Base-by-base conservation (phyloP, 2,888 invertebrate species). In the Lepetodrilus schrolli region DNA sequence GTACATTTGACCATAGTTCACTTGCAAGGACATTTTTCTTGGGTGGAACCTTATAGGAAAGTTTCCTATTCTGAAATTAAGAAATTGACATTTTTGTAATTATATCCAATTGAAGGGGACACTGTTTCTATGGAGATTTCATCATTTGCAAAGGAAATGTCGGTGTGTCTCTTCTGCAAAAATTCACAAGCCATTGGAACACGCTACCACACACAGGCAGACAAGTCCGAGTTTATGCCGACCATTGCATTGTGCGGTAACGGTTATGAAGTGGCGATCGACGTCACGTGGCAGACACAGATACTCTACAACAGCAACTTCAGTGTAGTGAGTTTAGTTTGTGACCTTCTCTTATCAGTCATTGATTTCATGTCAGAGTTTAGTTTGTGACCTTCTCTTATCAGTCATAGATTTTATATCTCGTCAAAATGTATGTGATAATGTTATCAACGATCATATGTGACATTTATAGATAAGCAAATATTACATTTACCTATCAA, bases 181-280 rank as follows among this genome's bases (percentile, higher is more conserved):
- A 89, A 89, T 75, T 79, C 78, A 23, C 79, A 74, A 8, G 85
- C 87, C 13, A 78, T 88, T 36, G 88, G 87, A 0, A 86, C 86
- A 4, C 81, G 86, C 23, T 87, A 81, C 77, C 74, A 87, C 23
- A 83, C 82, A 0, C 78, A 83, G 23, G 23, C 75, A 1, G 77
- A 86, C 66, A 71, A 72, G n/a, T 69, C 65, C 7, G 78, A 84
- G 74, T 83, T 86, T 65, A 77, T 86, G n/a, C 89, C 89, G 3
- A 87, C 88, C 4, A 77, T 89, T 23, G 80, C 87, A 3, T 58
- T 89, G 68, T 87, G 85, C 82, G 85, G 84, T 21, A 86, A 86
- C 76, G 87, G 87, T 1, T 79, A 85, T 75, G 85, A 85, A 21
- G 84, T 89, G n/a, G 82, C 82, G 23, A 65, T 89, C 2, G 80